These are phyloP conservation scores for Lepidochitona cinerea DNA, from an alignment of 2,888 invertebrate species.

Conservation along the genomic window DNA sequence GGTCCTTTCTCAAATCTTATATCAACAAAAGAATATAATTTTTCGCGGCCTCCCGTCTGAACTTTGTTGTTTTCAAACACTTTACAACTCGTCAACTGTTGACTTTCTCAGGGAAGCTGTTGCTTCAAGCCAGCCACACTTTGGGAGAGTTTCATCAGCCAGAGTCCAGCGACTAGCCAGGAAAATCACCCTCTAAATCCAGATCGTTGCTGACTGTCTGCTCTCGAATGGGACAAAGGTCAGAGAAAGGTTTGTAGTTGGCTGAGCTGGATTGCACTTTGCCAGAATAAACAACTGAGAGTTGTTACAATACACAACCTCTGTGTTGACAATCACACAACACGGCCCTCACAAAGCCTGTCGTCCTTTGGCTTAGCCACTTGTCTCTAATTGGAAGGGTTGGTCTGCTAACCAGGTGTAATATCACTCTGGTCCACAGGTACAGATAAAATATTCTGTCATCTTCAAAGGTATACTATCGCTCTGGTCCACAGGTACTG, in stretches of 20 bases:
- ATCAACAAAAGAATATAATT: conserved; percentile 1
- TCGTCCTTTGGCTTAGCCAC: not conserved
- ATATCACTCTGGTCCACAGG: no score
- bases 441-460: no score
- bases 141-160: conserved; percentile 1
- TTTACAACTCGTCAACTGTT: not conserved
- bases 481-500: no score
- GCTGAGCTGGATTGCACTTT: not conserved
- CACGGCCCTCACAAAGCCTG: not conserved
- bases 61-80: conserved; percentile 6
- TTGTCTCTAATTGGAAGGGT: not conserved
- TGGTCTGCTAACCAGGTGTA: no score
- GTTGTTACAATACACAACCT: conserved; percentile 4
- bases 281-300: not conserved
- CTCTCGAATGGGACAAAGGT: not conserved
- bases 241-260: not conserved
- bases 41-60: conserved; percentile 2
- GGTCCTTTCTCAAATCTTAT: not conserved
- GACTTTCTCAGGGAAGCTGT: conserved; percentile 6
- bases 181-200: conserved; percentile 3
- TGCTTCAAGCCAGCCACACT: conserved; percentile 2
- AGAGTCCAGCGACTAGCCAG: not conserved
- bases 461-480: no score
- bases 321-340: not conserved
- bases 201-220: not conserved